Evolutionary conservation across 1,140 invertebrate genomes (phyloP), one percentile per base, ranked within the genome.

Genomic region (Drosophila jambulina): DNA sequence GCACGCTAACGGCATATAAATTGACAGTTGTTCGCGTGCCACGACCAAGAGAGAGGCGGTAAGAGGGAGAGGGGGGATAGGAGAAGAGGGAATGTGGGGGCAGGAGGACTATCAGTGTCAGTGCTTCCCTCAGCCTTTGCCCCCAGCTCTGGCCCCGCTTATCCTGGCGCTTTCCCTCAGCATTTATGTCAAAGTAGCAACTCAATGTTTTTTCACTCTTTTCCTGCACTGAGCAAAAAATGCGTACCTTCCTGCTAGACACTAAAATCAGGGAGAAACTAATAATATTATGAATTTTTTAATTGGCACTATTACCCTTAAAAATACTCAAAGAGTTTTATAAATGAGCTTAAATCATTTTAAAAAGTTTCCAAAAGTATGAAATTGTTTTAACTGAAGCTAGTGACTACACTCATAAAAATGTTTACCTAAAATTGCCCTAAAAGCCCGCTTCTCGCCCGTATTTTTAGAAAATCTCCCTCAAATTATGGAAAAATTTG

Each of bases 1-100:
- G 85, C 85, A 88, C 85, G 85, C 85, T 88, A 88, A 88, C 85
- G 85, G 85, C 85, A 88, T 88, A 88, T 88, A 90, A 88, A 88
- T 88, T 88, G 85, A 76, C 85, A 88, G 84, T 75, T 80, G 71
- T 80, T 80, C 78, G 78, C 78, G 78, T 80, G 80, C 75, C 54
- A 62, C 43, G 12, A 61, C 46, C 59, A 53, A 51, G 45, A 59
- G 23, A 29, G 51, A 17, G 38, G 45, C 7, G 23, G 58, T 34
- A 46, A 23, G 6, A 5, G 1, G 2, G 15, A 13, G 10, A 6
- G 23, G 45, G 45, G 9, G 29, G 21, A 42, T 45, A 27, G 12
- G 8, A 4, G 4, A 17, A 9, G 19, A 4, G 32, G 27, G 19
- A 15, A n/a, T n/a, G 19, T 17, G 17, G n/a, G 40, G 4, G n/a